Evolutionary conservation across 2,888 invertebrate genomes (phyloP), one percentile per base, ranked within the genome.

Genomic region (Phalera bucephala): DNA sequence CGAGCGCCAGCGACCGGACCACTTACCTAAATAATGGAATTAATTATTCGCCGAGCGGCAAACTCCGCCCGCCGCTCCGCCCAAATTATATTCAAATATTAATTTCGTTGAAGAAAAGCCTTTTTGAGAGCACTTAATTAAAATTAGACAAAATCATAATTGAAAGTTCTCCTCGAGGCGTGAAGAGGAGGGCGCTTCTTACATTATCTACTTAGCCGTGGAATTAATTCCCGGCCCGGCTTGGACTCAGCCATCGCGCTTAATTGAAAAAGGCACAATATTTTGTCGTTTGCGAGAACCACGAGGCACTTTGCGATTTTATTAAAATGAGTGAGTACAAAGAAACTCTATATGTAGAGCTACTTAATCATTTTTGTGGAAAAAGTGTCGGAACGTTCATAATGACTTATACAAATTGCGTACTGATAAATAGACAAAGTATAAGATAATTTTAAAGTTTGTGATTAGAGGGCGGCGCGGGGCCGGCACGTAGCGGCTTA

Each of bases 91-190:
- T 87, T 88, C 86, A 88, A 90, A 89, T 90, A 90, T 88, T 89
- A 90, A 90, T 89, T 90, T 87, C 82, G 78, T 75, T 80, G 82
- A 78, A 83, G 87, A 81, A 87, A 88, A 84, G 85, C 86, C 85
- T 87, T 86, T 85, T 85, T 80, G 85, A 88, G 85, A 87, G 81
- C 85, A 85, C 88, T 88, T 89, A 88, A 89, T 89, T 88, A 88
- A 89, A 88, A 88, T 89, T 88, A 88, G 87, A 88, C 87, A 86
- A 89, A 89, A 88, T 89, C 84, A 85, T 89, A 89, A 89, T 88
- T 89, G 89, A 89, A 89, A 86, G 85, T 89, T 88, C 86, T 86
- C 83, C 84, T 87, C 76, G 83, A 86, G 88, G 88, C 87, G 89
- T 80, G 85, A 86, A 85, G 84, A 80, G 69, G 72, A 70, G 78